A percentile compares a stretch with the other conserved stretches of the same genome.
Evolutionary conservation across 2,113 vertebrate genomes (phyloP).

Genomic region (Apus apus): DNA sequence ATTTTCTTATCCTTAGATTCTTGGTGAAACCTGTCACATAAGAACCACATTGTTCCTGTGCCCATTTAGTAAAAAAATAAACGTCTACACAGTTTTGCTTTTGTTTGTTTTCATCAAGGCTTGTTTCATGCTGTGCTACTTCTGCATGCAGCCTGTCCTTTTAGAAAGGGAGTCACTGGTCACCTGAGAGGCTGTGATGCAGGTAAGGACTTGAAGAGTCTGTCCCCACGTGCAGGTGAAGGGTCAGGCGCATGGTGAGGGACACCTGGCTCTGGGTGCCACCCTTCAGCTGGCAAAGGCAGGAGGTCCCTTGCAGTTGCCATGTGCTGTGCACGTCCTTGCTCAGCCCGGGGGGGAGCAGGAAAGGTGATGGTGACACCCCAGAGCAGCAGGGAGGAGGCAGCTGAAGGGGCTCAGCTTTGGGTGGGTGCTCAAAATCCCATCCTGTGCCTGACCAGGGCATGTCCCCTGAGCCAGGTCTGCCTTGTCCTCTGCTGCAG

Average conservation of each 20-base stretch:
- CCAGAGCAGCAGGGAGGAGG: not conserved
- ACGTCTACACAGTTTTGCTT: not conserved
- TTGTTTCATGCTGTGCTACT: not conserved
- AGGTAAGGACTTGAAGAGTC: not conserved
- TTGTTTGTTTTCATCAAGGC: not conserved
- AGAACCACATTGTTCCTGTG: not conserved
- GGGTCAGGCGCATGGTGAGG: fast-evolving
- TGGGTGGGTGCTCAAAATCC: not conserved
- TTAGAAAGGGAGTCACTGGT: fast-evolving
- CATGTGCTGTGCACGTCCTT: fast-evolving
- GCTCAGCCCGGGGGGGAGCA: not conserved
- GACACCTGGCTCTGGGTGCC: not conserved
- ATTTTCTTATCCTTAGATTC: not conserved
- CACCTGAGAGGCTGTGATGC: fast-evolving
- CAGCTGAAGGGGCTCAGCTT: not conserved
- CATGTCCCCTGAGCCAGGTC: fast-evolving
- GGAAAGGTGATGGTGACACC: fast-evolving
- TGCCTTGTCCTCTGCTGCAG: not conserved
- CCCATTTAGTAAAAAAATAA: not conserved
- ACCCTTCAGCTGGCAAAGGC: fast-evolving
- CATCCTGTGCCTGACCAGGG: fast-evolving
- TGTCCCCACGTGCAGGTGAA: fast-evolving
- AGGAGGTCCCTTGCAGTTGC: not conserved
- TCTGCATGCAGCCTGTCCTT: not conserved
- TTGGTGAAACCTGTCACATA: not conserved